phyloP scores from a whole-genome alignment of 2,888 invertebrate genomes.

The Papilio protenor region DNA sequence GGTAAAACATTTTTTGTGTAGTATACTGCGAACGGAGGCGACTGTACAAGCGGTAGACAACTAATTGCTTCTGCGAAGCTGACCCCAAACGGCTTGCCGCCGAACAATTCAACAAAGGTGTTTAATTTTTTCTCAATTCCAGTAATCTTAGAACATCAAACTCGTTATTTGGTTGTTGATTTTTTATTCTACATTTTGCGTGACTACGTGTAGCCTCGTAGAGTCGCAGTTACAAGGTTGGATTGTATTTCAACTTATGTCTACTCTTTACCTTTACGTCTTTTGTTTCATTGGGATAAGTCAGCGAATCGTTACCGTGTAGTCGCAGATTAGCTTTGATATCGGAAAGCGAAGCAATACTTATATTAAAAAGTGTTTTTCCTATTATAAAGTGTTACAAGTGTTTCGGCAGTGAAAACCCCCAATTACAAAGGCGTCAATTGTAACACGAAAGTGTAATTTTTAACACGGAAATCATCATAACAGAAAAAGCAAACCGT shows the following conservation, averaged over 20 bases:
- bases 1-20: not conserved
- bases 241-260: not conserved
- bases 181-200: constrained; percentile 23
- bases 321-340: not conserved
- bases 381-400: not conserved
- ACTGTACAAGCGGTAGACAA: not conserved
- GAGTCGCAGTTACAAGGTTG: constrained; percentile 8
- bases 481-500: not conserved
- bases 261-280: not conserved
- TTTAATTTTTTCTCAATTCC: constrained; percentile 27
- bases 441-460: not conserved
- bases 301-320: not conserved
- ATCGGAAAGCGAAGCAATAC: not conserved
- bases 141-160: constrained; percentile 24
- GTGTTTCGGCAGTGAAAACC: not conserved
- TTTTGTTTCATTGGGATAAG: not conserved
- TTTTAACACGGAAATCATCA: not conserved
- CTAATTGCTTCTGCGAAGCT: constrained; percentile 33
- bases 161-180: constrained; percentile 17
- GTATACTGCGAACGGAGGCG: not conserved
- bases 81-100: constrained; percentile 29
- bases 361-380: not conserved
- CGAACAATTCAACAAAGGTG: constrained; percentile 14
- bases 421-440: not conserved
- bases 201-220: constrained; percentile 6